Evolutionary conservation across 2,113 vertebrate genomes (phyloP), one percentile per base, ranked within the genome.

Genomic region (Hypanus sabinus): DNA sequence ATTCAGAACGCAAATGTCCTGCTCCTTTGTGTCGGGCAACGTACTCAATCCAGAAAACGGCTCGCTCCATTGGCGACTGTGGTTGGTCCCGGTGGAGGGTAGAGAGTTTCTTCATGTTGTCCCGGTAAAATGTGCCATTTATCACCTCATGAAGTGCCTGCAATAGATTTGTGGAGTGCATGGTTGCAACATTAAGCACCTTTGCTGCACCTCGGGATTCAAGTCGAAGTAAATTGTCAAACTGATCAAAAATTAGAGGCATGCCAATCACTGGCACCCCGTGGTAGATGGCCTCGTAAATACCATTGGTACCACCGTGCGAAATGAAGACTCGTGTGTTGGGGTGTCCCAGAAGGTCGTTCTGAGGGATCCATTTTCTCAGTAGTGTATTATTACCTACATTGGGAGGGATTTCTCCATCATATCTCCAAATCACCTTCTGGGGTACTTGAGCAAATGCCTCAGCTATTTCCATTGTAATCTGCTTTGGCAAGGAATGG

Each of bases 21-120:
- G 97, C 97, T 30, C 96, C 97, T 95, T 96, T 96, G 94, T 97
- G 95, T 92, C 96, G 94, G 92, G 97, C 97, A 0, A 97, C 97
- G 94, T 96, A 97, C 95, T 97, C 97, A 0, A 95, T 96, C 97
- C 97, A 97, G 94, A 94, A 97, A 75, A 97, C 12, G 0, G 96
- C 97, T 0, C 95, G 95, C 27, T 97, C 96, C 76, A 95, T 80
- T 10, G 97, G 96, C 83, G 94, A 95, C 93, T 95, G 85, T 0
- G 96, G 96, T 46, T 94, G 95, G 3, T 97, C 97, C 70, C 94
- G 94, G 75, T 97, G 97, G 24, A 97, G 95, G 0, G 94, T 94
- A 0, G 96, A 97, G 60, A 97, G 95, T 0, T 91, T 95, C 94
- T 94, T 94, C 96, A 97, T 97, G 94, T 95, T 97, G 0, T 95